Evolutionary conservation across 2,797 vertebrate genomes (phyloP), one percentile per base, ranked within the genome.

Genomic region (Sebastes hubbsi): DNA sequence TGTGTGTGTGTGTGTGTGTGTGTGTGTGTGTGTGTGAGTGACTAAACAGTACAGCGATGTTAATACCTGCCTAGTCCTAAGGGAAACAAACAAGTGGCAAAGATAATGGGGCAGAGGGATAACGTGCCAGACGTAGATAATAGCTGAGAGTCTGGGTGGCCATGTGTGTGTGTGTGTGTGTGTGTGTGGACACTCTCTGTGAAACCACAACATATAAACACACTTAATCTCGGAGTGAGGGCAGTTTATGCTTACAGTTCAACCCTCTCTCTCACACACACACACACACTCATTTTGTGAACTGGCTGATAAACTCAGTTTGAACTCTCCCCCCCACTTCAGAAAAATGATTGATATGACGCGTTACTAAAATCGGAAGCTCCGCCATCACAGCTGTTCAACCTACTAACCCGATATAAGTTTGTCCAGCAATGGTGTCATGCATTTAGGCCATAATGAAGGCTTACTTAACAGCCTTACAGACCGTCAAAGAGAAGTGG

Each of bases 361-460:
- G 64, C 1, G 58, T 25, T 77, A 22, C 88, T 90, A 86, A 86
- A 90, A 77, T 13, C 61, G 67, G 80, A 87, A 70, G 74, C 76
- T 22, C 42, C 63, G 30, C 54, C 69, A 75, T 77, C 77, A 72
- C 85, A 89, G 84, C 83, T 88, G 87, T 83, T 75, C 77, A 82
- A 69, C 86, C 90, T 80, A 87, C 85, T 92, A 71, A 82, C 88
- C 90, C 55, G 80, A 81, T 89, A 88, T 84, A 85, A 90, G 71
- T 85, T 88, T 77, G 83, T 82, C 82, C 74, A 82, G 88, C 61
- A 89, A 81, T 91, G 84, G 87, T 91, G 84, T 88, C 87, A 88
- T 27, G 75, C 85, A 93, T 92, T 86, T 83, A 91, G 91, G 90
- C 77, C 91, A 90, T 72, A 80, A 88, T 73, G 64, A 80, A 87